Evolutionary conservation across 2,888 invertebrate genomes (phyloP).

Genomic region (Iphiclides podalirius): DNA sequence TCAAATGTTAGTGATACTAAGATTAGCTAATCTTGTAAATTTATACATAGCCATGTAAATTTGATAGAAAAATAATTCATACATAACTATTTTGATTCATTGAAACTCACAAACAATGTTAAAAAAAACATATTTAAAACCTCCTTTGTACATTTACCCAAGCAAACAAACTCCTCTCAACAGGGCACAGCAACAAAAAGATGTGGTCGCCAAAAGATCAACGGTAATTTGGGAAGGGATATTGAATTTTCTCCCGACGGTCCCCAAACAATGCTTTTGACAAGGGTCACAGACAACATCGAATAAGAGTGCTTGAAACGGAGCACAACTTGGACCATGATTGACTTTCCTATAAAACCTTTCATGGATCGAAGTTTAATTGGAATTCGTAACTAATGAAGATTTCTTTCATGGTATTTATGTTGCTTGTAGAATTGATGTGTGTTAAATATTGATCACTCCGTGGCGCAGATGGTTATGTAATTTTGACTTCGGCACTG

Average conservation of each 20-base stretch:
- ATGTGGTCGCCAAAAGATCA: conserved; percentile 43
- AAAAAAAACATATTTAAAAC: background rate
- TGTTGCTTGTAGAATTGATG: too few relatives aligned
- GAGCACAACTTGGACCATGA: conserved; percentile 24
- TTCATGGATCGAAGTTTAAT: conserved; percentile 8
- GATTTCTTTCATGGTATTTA: too few relatives aligned
- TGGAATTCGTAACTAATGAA: conserved; percentile 7
- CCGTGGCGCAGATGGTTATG: too few relatives aligned
- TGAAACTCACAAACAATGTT: background rate
- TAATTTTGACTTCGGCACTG: too few relatives aligned
- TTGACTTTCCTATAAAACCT: conserved; percentile 15
- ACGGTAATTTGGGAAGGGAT: conserved; percentile 45
- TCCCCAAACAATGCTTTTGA: conserved; percentile 54
- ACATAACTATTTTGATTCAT: too few relatives aligned
- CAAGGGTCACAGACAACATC: conserved; percentile 40
- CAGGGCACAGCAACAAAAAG: conserved; percentile 34
- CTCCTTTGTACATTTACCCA: background rate
- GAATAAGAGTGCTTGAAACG: conserved; percentile 9
- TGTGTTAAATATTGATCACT: too few relatives aligned
- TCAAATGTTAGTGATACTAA: too few relatives aligned
- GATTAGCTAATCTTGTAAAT: too few relatives aligned
- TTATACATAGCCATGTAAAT: too few relatives aligned
- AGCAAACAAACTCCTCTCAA: background rate
- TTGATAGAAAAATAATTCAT: too few relatives aligned
- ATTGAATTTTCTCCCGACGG: conserved; percentile 54